phyloP scores from a whole-genome alignment of 2,888 invertebrate genomes.

The Electrophaes corylata region DNA sequence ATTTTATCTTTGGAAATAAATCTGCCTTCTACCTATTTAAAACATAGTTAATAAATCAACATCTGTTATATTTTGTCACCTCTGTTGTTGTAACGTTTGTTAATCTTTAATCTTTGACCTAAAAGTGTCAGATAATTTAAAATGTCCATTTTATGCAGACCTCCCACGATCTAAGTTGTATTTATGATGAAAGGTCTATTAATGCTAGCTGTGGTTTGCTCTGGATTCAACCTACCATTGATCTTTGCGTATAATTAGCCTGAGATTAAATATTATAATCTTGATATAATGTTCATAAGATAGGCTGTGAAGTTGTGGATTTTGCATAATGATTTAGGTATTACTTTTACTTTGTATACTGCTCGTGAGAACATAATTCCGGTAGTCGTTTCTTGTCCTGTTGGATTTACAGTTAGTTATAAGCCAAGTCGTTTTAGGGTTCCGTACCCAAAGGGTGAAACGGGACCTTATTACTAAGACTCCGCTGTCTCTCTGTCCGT shows the following conservation, averaged over 20 bases:
- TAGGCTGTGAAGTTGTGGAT: slow-evolving; percentile 20
- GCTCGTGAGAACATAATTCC: slow-evolving; percentile 8
- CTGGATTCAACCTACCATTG: slow-evolving; percentile 29
- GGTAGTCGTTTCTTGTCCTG: slow-evolving; percentile 1
- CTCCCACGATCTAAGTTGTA: slow-evolving; percentile 29
- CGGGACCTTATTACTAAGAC: too few relatives aligned
- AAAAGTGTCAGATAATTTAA: slow-evolving; percentile 46
- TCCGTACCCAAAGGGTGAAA: too few relatives aligned
- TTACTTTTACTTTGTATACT: slow-evolving; percentile 3
- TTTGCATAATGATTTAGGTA: slow-evolving; percentile 28
- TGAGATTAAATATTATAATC: slow-evolving; percentile 25
- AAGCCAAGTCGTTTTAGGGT: too few relatives aligned
- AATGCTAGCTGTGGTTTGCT: slow-evolving; percentile 28
- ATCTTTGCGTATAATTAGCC: slow-evolving; percentile 27
- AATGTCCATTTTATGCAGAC: slow-evolving; percentile 40
- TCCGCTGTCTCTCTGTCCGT: too few relatives aligned
- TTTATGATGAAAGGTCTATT: slow-evolving; percentile 40
- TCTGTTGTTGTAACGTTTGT: slow-evolving; percentile 41
- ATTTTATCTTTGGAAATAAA: slow-evolving; percentile 14
- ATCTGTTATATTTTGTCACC: slow-evolving; percentile 48
- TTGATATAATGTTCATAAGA: slow-evolving; percentile 14
- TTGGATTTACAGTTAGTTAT: background rate
- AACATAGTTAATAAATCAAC: slow-evolving; percentile 46
- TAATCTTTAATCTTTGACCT: slow-evolving; percentile 51
- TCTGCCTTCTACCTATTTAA: slow-evolving; percentile 9